Conservation (phyloP, 1,140 invertebrate species). For the Melipona quadrifasciata region DNA sequence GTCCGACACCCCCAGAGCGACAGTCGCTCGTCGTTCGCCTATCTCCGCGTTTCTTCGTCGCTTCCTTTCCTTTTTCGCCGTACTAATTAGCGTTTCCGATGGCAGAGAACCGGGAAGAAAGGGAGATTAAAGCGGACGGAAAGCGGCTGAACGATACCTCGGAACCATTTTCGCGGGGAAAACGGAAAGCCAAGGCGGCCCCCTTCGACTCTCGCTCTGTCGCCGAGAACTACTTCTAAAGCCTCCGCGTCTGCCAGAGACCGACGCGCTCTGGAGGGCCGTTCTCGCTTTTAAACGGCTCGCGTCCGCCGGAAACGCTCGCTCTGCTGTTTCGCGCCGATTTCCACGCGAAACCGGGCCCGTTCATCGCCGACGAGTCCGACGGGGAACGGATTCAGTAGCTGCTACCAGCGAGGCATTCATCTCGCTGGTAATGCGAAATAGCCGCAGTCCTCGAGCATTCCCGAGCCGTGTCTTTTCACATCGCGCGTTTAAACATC, state of each 20-base stretch:
- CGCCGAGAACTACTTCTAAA: not conserved
- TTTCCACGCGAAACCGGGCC: conserved; percentile 48
- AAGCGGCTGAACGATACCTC: not conserved
- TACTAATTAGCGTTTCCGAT: not conserved
- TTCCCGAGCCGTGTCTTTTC: conserved; percentile 38
- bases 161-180: not conserved
- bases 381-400: conserved; percentile 37
- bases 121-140: not conserved
- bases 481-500: conserved; percentile 6
- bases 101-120: no score
- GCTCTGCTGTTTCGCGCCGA: conserved; percentile 52
- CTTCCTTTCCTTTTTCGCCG: not conserved
- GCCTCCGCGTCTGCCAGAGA: not conserved
- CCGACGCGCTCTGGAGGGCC: conserved; percentile 6
- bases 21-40: no score
- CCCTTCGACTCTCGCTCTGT: not conserved
- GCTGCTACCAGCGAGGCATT: not conserved
- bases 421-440: conserved; percentile 5
- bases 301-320: not conserved
- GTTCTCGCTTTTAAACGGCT: conserved; percentile 37
- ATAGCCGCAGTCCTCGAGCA: not conserved
- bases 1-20: no score
- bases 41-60: not conserved
- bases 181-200: not conserved
- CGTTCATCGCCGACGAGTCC: conserved; percentile 45